Conservation (phyloP, 2,113 vertebrate genomes). For the Pedionomus torquatus region DNA sequence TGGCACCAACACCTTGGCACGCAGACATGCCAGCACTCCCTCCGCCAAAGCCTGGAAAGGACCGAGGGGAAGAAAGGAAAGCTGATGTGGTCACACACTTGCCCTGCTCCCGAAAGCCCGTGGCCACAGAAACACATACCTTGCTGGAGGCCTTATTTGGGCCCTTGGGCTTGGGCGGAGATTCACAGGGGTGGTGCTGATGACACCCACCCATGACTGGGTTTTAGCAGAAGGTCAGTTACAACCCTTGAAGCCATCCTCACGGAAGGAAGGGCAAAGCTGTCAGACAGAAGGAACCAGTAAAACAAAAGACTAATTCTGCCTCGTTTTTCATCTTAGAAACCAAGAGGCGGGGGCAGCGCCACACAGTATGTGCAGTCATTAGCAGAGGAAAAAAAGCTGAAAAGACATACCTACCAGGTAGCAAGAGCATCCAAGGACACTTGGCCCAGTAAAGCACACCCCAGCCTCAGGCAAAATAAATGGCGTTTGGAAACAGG, state of each 20-base stretch:
- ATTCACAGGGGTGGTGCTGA: background rate
- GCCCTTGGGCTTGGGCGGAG: background rate
- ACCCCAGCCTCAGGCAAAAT: background rate
- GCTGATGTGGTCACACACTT: background rate
- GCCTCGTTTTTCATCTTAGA: background rate
- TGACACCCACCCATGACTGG: background rate
- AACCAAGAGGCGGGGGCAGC: background rate
- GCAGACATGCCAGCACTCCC: background rate
- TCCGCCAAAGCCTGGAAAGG: background rate
- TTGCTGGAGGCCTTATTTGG: accelerated
- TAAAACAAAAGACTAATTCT: background rate
- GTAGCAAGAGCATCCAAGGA: background rate
- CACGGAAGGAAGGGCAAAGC: background rate
- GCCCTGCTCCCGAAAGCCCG: background rate
- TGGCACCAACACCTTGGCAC: background rate
- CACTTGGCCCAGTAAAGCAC: background rate
- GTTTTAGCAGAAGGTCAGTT: background rate
- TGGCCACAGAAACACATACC: background rate
- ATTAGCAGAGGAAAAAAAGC: background rate
- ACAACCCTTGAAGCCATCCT: background rate
- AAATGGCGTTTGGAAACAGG: background rate
- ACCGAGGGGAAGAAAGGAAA: background rate
- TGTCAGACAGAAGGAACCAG: background rate
- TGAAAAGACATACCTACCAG: background rate
- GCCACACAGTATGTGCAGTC: accelerated